Evolutionary conservation across 2,113 vertebrate genomes (phyloP).

Genomic region (Myotis lucifugus): DNA sequence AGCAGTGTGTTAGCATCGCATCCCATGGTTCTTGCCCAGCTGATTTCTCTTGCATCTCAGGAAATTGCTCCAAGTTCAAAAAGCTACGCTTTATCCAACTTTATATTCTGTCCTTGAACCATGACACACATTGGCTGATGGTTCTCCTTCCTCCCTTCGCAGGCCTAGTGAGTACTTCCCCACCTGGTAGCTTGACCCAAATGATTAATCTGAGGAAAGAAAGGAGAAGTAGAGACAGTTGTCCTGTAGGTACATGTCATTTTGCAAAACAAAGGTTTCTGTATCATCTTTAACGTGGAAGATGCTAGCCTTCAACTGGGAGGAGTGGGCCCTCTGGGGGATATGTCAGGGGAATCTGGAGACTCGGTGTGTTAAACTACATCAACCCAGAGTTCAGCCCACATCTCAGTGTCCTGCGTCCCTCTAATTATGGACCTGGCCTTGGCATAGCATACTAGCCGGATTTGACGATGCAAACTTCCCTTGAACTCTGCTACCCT

Average conservation of each 20-base stretch:
- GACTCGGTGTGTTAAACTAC: not conserved
- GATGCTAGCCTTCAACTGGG: not conserved
- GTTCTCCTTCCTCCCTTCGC: not conserved
- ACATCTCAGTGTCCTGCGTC: not conserved
- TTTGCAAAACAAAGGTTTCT: not conserved
- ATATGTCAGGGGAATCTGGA: not conserved
- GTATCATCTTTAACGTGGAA: not conserved
- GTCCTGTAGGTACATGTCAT: not conserved
- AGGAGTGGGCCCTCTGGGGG: not conserved
- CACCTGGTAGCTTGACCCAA: not conserved
- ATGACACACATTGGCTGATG: not conserved
- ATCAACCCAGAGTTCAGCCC: not conserved
- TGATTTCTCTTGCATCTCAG: not conserved
- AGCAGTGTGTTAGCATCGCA: not conserved
- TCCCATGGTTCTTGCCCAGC: not conserved
- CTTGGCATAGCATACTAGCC: not conserved
- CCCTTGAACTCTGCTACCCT: not conserved
- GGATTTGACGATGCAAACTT: not conserved
- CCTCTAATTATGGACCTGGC: not conserved
- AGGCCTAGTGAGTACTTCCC: not conserved
- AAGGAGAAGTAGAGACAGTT: not conserved
- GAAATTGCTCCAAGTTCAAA: not conserved
- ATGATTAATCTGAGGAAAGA: not conserved
- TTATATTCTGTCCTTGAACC: not conserved
- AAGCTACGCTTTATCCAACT: not conserved